Evolutionary conservation across 2,113 vertebrate genomes (phyloP).

Genomic region (Sterrhoptilus dennistouni): DNA sequence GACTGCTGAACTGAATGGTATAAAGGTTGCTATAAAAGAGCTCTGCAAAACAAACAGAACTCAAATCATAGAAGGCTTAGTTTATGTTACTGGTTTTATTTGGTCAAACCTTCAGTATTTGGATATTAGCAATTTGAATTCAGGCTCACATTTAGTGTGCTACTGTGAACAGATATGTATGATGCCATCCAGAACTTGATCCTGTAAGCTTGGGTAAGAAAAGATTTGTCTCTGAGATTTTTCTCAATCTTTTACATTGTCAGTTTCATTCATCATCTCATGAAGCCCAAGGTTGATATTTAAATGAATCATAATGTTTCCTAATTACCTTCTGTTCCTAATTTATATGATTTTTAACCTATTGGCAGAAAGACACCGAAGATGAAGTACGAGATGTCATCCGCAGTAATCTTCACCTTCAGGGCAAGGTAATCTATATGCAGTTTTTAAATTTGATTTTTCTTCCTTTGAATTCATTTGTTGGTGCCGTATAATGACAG

Average conservation of each 20-base stretch:
- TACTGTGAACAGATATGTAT: background rate
- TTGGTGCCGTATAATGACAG: background rate
- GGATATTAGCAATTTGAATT: background rate
- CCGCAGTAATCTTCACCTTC: conserved; percentile 90
- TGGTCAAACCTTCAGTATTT: background rate
- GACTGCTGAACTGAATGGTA: background rate
- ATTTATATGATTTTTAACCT: conserved; percentile 14
- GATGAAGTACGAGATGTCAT: conserved; percentile 91
- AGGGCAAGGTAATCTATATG: conserved; percentile 87
- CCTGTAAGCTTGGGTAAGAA: background rate
- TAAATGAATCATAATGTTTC: background rate
- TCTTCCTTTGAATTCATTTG: background rate
- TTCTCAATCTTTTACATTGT: background rate
- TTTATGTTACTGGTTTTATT: background rate
- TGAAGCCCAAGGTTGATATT: background rate
- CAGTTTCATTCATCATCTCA: background rate
- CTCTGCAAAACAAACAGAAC: background rate
- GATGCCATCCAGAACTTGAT: background rate
- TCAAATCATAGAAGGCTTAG: background rate
- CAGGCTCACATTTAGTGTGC: background rate
- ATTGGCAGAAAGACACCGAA: conserved; percentile 94
- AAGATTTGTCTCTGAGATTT: background rate
- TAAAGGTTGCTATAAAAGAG: background rate
- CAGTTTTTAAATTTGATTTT: background rate
- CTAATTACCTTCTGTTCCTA: background rate